These are phyloP conservation scores for Pseudomugil tenellus DNA, from an alignment of 2,797 vertebrate genomes.

Conservation along the genomic window DNA sequence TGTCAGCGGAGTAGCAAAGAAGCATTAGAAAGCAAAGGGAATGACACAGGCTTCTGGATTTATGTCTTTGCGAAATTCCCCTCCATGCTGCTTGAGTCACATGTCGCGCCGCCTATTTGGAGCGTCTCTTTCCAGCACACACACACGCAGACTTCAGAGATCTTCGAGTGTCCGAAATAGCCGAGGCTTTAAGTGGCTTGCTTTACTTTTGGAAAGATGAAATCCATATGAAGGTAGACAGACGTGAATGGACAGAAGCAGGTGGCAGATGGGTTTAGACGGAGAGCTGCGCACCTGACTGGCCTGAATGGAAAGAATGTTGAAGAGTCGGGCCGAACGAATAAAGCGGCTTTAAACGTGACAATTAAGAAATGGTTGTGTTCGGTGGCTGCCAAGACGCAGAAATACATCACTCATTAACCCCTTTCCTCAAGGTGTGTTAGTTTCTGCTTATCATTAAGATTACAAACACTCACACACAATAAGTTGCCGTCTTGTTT, in stretches of 20 bases:
- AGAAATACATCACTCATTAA: neutral
- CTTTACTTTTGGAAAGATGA: constrained; percentile 69
- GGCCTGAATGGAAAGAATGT: constrained; percentile 12
- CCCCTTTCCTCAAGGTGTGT: constrained; percentile 13
- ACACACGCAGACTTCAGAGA: constrained; percentile 23
- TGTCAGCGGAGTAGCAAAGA: constrained; percentile 27
- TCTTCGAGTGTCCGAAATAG: constrained; percentile 71
- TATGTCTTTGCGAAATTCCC: constrained; percentile 64
- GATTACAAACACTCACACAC: constrained; percentile 8
- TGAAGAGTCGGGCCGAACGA: neutral
- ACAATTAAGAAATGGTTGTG: constrained; percentile 13
- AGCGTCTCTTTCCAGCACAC: neutral
- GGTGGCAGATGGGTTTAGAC: constrained; percentile 50
- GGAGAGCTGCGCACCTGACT: constrained; percentile 27
- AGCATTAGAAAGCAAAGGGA: constrained; percentile 12
- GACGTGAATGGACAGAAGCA: constrained; percentile 53
- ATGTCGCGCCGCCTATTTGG: constrained; percentile 43
- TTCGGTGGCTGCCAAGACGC: constrained; percentile 15
- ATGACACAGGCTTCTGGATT: constrained; percentile 40
- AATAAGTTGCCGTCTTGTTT: constrained; percentile 31
- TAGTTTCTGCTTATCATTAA: constrained; percentile 19
- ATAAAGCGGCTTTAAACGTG: constrained; percentile 8
- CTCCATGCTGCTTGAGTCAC: constrained; percentile 38
- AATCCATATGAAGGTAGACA: constrained; percentile 36
- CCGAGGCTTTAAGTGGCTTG: constrained; percentile 45